phyloP scores from a whole-genome alignment of 2,888 invertebrate species.

The Petrophora chlorosata region DNA sequence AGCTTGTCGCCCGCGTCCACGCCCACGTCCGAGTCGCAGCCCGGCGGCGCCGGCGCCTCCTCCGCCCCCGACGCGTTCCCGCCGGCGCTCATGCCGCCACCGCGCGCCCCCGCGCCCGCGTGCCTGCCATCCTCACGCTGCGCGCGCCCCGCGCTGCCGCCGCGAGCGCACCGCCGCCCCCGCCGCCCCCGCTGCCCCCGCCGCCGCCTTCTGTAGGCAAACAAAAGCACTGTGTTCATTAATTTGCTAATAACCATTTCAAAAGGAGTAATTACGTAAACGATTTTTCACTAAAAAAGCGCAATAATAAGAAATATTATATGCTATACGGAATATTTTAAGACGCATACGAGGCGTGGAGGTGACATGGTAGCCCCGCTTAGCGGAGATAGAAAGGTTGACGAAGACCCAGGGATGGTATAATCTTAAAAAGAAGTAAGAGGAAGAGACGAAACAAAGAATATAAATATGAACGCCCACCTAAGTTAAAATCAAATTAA shows the following conservation, averaged over 20 bases:
- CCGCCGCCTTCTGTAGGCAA: conserved; percentile 4
- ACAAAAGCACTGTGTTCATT: not conserved
- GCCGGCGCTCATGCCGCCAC: conserved; percentile 39
- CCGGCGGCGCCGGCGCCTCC: conserved; percentile 39
- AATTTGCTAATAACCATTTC: not conserved
- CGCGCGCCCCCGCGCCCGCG: conserved; percentile 37
- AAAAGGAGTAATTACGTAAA: no score
- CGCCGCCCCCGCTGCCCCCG: not conserved
- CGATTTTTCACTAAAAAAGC: no score
- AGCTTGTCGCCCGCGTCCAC: conserved; percentile 79
- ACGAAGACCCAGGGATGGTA: no score
- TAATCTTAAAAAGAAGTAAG: no score
- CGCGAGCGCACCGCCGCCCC: conserved; percentile 14
- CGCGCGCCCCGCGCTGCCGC: conserved; percentile 15
- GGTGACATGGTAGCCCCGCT: no score
- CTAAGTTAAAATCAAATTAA: no score
- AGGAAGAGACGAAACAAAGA: no score
- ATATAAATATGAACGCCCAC: no score
- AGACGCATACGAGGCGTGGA: no score
- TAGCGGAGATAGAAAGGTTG: no score
- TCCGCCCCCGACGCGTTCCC: conserved; percentile 45
- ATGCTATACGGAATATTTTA: no score
- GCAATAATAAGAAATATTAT: no score
- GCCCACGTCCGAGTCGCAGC: conserved; percentile 69
- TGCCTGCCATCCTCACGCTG: conserved; percentile 21